Evolutionary conservation across 2,888 invertebrate species (phyloP).

Genomic region (Antheraea assamensis): DNA sequence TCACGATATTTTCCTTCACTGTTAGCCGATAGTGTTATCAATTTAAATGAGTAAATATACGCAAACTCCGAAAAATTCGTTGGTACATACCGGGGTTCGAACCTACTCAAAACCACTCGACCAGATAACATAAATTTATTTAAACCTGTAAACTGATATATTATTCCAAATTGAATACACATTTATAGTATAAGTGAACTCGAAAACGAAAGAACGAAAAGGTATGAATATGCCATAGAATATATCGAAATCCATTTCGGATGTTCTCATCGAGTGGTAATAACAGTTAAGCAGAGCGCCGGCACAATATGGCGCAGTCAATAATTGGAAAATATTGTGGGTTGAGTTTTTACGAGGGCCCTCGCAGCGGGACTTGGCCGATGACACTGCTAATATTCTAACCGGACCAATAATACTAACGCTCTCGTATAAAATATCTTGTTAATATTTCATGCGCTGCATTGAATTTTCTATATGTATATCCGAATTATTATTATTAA

Average conservation of each 20-base stretch:
- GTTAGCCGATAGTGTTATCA: too few species aligned
- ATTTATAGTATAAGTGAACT: background rate
- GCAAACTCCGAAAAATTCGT: too few species aligned
- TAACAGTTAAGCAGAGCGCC: conserved; percentile 38
- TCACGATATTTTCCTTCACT: too few species aligned
- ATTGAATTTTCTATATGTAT: background rate
- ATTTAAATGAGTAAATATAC: too few species aligned
- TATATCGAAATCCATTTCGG: conserved; percentile 29
- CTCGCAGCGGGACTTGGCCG: conserved; percentile 39
- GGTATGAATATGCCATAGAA: conserved; percentile 14
- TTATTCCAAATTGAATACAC: conserved; percentile 2
- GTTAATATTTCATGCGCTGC: conserved; percentile 4
- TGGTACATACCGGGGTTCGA: too few species aligned
- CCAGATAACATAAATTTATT: background rate
- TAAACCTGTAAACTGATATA: background rate
- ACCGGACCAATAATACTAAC: conserved; percentile 28
- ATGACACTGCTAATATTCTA: conserved; percentile 37
- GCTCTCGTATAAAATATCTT: conserved; percentile 17
- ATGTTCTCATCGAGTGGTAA: conserved; percentile 41
- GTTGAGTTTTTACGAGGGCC: conserved; percentile 40
- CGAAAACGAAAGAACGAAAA: conserved; percentile 10
- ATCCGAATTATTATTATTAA: too few species aligned
- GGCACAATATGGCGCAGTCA: conserved; percentile 44
- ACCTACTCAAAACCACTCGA: too few species aligned
- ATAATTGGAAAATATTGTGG: conserved; percentile 55